These are phyloP conservation scores for Microtus richardsoni DNA, from an alignment of 2,113 vertebrate genomes.

Conservation along the genomic window DNA sequence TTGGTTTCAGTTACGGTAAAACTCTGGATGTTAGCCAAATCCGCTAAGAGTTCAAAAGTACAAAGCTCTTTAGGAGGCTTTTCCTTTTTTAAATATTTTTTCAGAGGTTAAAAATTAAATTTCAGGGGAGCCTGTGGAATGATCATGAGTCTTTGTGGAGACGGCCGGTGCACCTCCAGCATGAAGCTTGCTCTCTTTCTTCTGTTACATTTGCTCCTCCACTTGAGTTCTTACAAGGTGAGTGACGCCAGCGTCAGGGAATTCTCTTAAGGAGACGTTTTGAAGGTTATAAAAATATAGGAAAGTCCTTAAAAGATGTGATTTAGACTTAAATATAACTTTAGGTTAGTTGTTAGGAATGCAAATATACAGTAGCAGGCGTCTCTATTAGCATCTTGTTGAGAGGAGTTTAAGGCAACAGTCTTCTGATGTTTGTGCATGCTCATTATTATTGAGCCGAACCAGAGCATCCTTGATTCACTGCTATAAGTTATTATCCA, in stretches of 20 bases:
- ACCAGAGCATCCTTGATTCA: constrained; percentile 14
- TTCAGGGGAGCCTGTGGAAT: constrained; percentile 31
- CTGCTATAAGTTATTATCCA: not conserved
- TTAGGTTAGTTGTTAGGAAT: not conserved
- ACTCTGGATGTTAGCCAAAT: constrained; percentile 19
- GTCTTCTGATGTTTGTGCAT: not conserved
- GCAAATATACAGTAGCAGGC: not conserved
- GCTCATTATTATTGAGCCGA: not conserved
- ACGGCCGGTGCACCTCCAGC: constrained; percentile 56
- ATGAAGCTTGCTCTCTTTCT: constrained; percentile 77
- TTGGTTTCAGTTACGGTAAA: constrained; percentile 64
- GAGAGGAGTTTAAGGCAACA: not conserved
- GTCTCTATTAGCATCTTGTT: not conserved
- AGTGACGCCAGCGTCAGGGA: constrained; percentile 72
- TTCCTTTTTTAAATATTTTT: constrained; percentile 82
- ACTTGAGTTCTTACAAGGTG: constrained; percentile 82
- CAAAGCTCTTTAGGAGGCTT: constrained; percentile 50
- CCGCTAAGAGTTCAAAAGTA: constrained; percentile 68
- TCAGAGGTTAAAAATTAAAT: constrained; percentile 90
- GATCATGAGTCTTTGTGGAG: constrained; percentile 50
- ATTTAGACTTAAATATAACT: not conserved
- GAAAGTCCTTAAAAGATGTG: not conserved
- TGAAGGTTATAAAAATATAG: not conserved
- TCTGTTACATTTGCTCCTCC: constrained; percentile 73
- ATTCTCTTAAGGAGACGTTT: not conserved